These are phyloP conservation scores for Lophura nycthemera DNA, from an alignment of 2,113 vertebrate genomes.

Conservation along the genomic window DNA sequence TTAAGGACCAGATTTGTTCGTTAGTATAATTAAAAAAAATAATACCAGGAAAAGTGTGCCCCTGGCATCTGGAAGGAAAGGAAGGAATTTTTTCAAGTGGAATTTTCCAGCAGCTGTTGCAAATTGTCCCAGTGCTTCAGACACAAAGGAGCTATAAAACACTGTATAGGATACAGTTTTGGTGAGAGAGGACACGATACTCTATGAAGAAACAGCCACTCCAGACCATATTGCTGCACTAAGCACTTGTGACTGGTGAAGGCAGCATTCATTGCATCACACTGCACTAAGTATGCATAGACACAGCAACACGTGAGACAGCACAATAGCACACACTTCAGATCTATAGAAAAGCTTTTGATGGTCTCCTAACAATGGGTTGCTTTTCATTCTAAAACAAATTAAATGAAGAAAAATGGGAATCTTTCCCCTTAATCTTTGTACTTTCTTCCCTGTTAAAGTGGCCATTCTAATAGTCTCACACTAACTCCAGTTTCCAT, in stretches of 20 bases:
- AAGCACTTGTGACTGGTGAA: background rate
- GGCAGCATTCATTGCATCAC: fast-evolving
- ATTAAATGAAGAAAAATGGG: background rate
- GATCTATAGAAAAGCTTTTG: background rate
- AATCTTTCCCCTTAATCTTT: background rate
- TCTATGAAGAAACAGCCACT: background rate
- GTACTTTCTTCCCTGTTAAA: background rate
- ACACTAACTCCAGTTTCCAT: background rate
- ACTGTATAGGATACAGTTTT: fast-evolving
- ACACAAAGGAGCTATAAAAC: background rate
- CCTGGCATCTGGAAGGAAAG: background rate
- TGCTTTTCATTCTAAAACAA: background rate
- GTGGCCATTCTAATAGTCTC: background rate
- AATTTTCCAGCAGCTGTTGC: conserved; percentile 5
- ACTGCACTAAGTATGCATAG: background rate
- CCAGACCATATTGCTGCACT: background rate
- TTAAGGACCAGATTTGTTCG: background rate
- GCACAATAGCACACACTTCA: background rate
- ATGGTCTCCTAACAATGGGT: background rate
- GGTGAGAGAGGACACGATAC: background rate
- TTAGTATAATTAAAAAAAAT: background rate
- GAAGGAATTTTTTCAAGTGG: background rate
- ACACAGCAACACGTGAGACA: background rate
- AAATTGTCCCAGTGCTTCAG: background rate
- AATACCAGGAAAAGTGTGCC: background rate